These are phyloP conservation scores for Morbakka virulenta DNA, from an alignment of 30 jellyfish, hydroid and myxozoan genomes.

Conservation along the genomic window DNA sequence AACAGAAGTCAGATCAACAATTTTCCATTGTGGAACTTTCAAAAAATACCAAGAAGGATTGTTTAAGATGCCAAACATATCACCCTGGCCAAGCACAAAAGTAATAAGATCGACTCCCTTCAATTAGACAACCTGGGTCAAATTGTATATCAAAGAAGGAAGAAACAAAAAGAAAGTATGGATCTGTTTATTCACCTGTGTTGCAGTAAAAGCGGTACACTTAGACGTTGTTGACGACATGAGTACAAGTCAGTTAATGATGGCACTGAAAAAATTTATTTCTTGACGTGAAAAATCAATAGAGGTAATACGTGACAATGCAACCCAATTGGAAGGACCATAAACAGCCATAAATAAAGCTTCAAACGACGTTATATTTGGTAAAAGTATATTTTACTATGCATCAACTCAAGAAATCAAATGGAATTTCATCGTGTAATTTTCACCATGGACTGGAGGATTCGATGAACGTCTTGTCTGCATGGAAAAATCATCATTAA, in stretches of 20 bases:
- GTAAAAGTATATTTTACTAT: neutral
- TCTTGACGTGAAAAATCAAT: slow-evolving; percentile 38
- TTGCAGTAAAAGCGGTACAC: slow-evolving; percentile 4
- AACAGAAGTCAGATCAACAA: neutral
- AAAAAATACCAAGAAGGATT: slow-evolving; percentile 16
- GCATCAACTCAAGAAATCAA: slow-evolving; percentile 2
- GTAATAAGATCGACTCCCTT: slow-evolving; percentile 24
- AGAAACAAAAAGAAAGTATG: too few relatives aligned
- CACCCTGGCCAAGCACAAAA: slow-evolving; percentile 24
- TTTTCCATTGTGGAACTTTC: neutral
- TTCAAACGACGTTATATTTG: neutral
- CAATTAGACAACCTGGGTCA: neutral
- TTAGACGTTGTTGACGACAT: neutral
- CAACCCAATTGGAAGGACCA: slow-evolving; percentile 7
- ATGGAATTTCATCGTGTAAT: slow-evolving; percentile 30
- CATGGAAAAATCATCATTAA: neutral
- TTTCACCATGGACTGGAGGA: slow-evolving; percentile 58
- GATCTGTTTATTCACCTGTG: slow-evolving; percentile 12
- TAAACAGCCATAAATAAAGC: neutral
- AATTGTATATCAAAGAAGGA: too few relatives aligned
- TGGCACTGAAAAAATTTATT: neutral
- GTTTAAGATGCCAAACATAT: slow-evolving; percentile 4
- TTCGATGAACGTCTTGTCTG: slow-evolving; percentile 44
- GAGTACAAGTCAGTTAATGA: neutral
- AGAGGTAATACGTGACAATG: slow-evolving; percentile 20